Conservation (phyloP, 2,888 invertebrate genomes). For the Cremastinae sp. region DNA sequence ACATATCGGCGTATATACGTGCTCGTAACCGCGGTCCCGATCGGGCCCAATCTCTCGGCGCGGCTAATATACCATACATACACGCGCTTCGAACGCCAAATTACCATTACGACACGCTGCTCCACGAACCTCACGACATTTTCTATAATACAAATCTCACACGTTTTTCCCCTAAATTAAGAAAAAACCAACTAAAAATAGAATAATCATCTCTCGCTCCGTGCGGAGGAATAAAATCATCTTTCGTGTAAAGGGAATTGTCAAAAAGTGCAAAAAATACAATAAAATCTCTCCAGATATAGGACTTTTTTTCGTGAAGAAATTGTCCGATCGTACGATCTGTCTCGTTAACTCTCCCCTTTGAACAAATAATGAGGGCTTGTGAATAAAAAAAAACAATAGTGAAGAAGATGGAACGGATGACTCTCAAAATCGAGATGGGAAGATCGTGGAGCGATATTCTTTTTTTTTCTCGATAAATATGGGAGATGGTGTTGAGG, state of each 20-base stretch:
- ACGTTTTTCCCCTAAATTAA: background rate
- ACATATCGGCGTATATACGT: conserved; percentile 36
- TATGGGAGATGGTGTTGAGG: background rate
- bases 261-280: no score
- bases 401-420: background rate
- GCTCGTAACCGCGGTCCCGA: conserved; percentile 23
- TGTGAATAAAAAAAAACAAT: no score
- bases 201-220: background rate
- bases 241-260: no score
- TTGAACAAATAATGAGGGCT: no score
- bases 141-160: conserved; percentile 11
- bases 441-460: background rate
- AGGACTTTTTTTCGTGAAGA: no score
- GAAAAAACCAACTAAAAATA: background rate
- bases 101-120: conserved; percentile 12
- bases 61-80: no score
- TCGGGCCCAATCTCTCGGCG: conserved; percentile 20
- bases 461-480: conserved; percentile 5
- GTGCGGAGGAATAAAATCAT: no score
- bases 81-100: conserved; percentile 22
- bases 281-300: no score
- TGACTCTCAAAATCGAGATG: background rate
- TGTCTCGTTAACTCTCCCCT: no score
- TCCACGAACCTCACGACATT: background rate
- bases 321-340: no score